Conservation (phyloP, 1,140 invertebrate species). For the Aporrectodea caliginosa region DNA sequence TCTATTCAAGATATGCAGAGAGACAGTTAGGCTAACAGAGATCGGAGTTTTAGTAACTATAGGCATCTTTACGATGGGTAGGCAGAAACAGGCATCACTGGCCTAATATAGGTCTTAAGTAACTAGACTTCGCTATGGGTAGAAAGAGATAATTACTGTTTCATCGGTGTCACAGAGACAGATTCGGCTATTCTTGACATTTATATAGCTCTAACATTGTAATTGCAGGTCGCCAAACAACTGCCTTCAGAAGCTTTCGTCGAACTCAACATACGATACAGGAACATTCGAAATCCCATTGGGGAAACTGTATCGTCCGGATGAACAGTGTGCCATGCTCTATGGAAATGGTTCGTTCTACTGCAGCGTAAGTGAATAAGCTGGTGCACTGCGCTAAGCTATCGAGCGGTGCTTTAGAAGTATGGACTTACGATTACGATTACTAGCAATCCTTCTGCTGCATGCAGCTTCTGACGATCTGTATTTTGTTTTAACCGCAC, state of each 20-base stretch:
- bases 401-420: too few relatives aligned
- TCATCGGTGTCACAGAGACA: not conserved
- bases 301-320: slow-evolving; percentile 35
- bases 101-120: too few relatives aligned
- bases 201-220: too few relatives aligned
- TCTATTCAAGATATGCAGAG: too few relatives aligned
- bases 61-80: too few relatives aligned
- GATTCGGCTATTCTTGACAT: not conserved
- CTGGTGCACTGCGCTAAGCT: not conserved
- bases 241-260: not conserved
- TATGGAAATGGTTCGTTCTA: slow-evolving; percentile 38
- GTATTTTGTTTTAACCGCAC: not conserved
- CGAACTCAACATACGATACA: not conserved
- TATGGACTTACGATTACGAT: not conserved
- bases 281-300: not conserved
- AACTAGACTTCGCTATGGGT: not conserved
- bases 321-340: slow-evolving; percentile 39
- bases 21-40: too few relatives aligned
- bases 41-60: too few relatives aligned
- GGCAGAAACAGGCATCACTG: too few relatives aligned
- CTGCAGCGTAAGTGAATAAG: slow-evolving; percentile 36
- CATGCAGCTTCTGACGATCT: not conserved
- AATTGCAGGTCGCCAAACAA: not conserved
- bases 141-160: not conserved
- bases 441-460: not conserved